phyloP scores from a whole-genome alignment of 2,113 vertebrate genomes.

The Eublepharis macularius region DNA sequence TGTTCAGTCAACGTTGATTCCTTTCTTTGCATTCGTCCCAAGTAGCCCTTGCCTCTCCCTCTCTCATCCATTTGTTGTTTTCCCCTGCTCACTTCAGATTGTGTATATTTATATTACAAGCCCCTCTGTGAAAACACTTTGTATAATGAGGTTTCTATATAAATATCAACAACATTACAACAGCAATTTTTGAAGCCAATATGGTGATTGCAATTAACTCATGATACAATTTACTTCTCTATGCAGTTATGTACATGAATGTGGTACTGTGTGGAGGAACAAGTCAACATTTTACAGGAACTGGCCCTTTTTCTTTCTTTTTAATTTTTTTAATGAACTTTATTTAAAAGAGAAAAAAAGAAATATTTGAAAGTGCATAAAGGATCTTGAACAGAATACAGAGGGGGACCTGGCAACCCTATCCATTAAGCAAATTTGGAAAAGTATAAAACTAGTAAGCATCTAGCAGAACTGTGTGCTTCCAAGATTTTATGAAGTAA shows the following conservation, averaged over 20 bases:
- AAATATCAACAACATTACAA: background rate
- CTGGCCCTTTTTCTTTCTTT: background rate
- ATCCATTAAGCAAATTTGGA: too few species aligned
- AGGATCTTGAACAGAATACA: too few species aligned
- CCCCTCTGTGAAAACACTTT: background rate
- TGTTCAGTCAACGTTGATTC: background rate
- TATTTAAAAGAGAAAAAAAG: too few species aligned
- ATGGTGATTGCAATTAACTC: background rate
- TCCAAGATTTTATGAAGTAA: background rate
- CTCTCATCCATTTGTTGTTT: background rate
- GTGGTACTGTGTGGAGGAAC: background rate
- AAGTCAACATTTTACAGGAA: background rate
- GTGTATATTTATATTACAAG: background rate
- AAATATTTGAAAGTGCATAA: too few species aligned
- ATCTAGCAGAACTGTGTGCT: background rate
- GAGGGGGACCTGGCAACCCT: too few species aligned
- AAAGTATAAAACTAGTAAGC: background rate
- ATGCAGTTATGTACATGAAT: background rate
- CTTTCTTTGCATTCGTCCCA: background rate
- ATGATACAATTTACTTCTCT: background rate
- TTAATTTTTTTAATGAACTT: too few species aligned
- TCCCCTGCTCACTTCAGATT: background rate
- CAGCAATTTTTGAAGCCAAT: background rate
- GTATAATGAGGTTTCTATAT: background rate
- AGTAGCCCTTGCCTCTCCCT: background rate